Evolutionary conservation across 2,113 vertebrate species (phyloP).

Genomic region (Thinocorus orbignyianus): DNA sequence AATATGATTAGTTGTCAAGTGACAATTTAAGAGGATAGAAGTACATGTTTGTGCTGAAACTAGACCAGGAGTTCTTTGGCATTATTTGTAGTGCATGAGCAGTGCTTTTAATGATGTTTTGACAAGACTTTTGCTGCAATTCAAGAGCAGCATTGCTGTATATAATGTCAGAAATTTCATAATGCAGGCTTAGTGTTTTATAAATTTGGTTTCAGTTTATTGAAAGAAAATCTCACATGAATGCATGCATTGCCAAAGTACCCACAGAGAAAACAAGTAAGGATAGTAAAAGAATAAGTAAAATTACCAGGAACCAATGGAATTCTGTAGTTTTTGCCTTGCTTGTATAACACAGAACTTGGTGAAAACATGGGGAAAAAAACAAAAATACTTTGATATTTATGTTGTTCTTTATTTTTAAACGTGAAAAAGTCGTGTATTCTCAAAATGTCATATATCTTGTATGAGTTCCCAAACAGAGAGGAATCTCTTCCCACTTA

Average conservation of each 20-base stretch:
- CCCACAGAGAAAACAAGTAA: not conserved
- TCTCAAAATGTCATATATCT: not conserved
- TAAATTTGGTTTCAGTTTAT: not conserved
- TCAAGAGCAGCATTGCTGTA: not conserved
- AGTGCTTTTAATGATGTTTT: not conserved
- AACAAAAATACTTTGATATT: accelerated
- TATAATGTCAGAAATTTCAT: not conserved
- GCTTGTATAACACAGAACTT: not conserved
- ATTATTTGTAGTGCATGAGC: not conserved
- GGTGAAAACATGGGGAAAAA: not conserved
- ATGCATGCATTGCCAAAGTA: not conserved
- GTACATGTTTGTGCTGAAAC: slow-evolving; percentile 12
- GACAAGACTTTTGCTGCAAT: not conserved
- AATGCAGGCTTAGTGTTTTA: not conserved
- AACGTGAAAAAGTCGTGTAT: not conserved
- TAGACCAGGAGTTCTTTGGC: not conserved
- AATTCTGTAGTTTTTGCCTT: not conserved
- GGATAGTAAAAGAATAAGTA: not conserved
- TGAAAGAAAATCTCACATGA: not conserved
- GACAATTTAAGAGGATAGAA: slow-evolving; percentile 28
- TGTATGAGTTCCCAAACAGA: not conserved
- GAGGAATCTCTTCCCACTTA: not conserved
- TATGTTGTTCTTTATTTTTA: not conserved
- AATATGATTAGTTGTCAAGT: slow-evolving; percentile 55
- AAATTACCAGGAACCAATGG: not conserved